Evolutionary conservation across 2,888 invertebrate species (phyloP), one percentile per base, ranked within the genome.

Genomic region (Mesochorus sp.): DNA sequence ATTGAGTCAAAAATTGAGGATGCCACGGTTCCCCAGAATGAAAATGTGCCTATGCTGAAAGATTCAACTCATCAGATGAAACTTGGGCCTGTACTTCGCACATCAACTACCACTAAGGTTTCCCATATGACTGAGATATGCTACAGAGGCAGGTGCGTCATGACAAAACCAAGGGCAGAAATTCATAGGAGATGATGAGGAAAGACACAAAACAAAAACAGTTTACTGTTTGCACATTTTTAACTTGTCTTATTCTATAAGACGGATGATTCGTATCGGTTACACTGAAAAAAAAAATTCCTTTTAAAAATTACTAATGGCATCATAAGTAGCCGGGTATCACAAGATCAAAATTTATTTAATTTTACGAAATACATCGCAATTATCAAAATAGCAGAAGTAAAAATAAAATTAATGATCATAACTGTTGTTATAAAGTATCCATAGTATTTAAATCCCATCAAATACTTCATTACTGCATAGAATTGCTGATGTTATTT

Each of bases 81-180:
- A 59, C 91, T 93, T 81, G 91, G 92, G 8, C 92, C 93, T 75
- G 91, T 94, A 3, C 90, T 95, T 5, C 94, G 95, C 81, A 97
- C 96, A 0, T 95, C 96, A 1, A 96, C 95, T 86, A 95, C 96
- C 1, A 96, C 96, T 17, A 96, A 96, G 90, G 92, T 96, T 47
- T 95, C 96, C 10, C 95, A 96, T 83, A 96, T 97, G 93, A 97
- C 97, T 34, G 97, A 97, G 92, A 97, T 97, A 80, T 97, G 97
- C 88, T 97, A 95, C 90, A 94, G 95, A 88, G 97, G 97, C 10
- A 94, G 95, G 87, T 97, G 97, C 90, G 94, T 97, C 80, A 96
- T 96, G 91, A 88, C 89, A 0, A 90, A 84, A 76, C 89, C 90
- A 39, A 89, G 84, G 37, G 85, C 86, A 67, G 89, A 90, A 34